Conservation (phyloP, 1,140 invertebrate species). For the Danaus melanippus region DNA sequence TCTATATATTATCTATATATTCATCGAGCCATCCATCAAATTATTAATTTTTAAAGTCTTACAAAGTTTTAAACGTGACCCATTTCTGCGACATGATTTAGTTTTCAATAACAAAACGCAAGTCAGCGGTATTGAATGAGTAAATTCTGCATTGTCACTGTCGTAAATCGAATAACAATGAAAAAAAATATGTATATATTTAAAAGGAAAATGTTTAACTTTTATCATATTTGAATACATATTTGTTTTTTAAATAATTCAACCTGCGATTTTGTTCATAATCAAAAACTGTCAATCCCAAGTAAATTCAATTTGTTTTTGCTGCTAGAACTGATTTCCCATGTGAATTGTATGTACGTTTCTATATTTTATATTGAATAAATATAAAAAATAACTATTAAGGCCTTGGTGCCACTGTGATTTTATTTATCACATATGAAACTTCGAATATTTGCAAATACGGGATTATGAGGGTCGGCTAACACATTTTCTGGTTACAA, state of each 20-base stretch:
- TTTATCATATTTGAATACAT: too few relatives aligned
- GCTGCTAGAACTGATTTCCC: constrained; percentile 46
- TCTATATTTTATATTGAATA: constrained; percentile 31
- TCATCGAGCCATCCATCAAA: not conserved
- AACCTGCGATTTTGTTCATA: too few relatives aligned
- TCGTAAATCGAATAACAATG: constrained; percentile 21
- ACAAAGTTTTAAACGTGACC: constrained; percentile 6
- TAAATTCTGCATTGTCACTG: constrained; percentile 23
- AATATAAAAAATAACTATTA: constrained; percentile 20
- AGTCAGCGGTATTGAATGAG: constrained; percentile 20
- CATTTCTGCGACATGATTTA: constrained; percentile 9
- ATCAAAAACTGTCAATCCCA: constrained; percentile 2
- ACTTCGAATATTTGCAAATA: too few relatives aligned
- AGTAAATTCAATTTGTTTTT: constrained; percentile 53
- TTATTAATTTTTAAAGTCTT: not conserved
- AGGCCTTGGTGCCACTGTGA: not conserved
- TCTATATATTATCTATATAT: not conserved
- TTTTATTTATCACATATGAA: not conserved
- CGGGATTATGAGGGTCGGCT: too few relatives aligned
- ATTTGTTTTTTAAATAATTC: too few relatives aligned
- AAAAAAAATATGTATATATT: too few relatives aligned
- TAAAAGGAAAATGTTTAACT: too few relatives aligned
- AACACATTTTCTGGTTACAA: too few relatives aligned
- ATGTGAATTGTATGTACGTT: constrained; percentile 33
- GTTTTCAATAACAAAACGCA: constrained; percentile 19